Conservation (phyloP, 2,113 vertebrate genomes). For the Lasiurus borealis region DNA sequence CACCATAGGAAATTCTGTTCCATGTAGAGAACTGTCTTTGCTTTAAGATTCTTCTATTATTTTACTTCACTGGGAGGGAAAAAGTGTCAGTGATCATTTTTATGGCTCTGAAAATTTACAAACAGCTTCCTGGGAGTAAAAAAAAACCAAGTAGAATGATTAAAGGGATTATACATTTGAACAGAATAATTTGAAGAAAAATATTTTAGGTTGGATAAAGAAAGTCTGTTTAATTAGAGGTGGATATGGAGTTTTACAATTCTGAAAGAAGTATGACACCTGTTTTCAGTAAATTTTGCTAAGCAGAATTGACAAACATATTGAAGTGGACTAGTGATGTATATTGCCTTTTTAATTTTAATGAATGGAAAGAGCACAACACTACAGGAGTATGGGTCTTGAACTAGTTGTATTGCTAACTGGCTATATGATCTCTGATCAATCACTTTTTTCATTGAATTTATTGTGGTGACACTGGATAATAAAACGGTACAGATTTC, state of each 20-base stretch:
- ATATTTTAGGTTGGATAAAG: not conserved
- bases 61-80: constrained; percentile 63
- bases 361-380: not conserved
- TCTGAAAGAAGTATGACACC: not conserved
- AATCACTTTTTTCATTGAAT: not conserved
- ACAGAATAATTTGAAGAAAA: not conserved
- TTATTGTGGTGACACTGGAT: not conserved
- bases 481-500: not conserved
- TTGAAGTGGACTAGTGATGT: not conserved
- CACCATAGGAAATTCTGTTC: constrained; percentile 52
- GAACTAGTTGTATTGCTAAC: not conserved
- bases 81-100: constrained; percentile 53
- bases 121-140: constrained; percentile 48
- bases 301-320: not conserved
- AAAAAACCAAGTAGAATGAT: constrained; percentile 34
- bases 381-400: not conserved
- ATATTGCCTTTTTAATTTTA: not conserved
- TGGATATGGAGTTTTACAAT: not conserved
- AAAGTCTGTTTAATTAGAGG: not conserved
- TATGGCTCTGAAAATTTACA: constrained; percentile 43
- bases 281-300: not conserved
- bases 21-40: constrained; percentile 59
- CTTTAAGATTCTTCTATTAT: constrained; percentile 67
- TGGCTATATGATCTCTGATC: not conserved
- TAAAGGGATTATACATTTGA: constrained; percentile 28